Base-by-base conservation (phyloP, 2,888 invertebrate species). In the Seira musarum region DNA sequence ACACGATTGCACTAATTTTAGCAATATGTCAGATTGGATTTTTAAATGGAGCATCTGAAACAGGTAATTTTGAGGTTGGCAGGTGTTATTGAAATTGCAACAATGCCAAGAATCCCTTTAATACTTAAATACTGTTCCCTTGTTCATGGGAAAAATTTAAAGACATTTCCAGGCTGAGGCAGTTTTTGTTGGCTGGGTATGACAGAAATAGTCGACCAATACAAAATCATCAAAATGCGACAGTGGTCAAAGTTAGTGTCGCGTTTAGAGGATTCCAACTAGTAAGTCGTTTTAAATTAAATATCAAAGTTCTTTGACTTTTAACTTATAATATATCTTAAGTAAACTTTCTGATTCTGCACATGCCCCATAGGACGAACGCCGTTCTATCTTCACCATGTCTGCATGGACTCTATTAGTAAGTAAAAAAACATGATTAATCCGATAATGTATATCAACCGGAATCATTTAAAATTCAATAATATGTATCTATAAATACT, bases 351-450 rank as follows among this genome's bases (percentile, higher is more conserved):
- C 24, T 40, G 21, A 65, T 70, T 74, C 30, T 30, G 3, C 8
- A 2, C 8, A 5, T 30, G n/a, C n/a, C n/a, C n/a, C n/a, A n/a
- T n/a, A 90, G 88, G 91, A 93, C 87, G 94, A 94, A 87, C 87
- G 89, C 19, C 90, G 91, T 87, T 92, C 92, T 10, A 90, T 92
- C 71, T 90, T 94, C 86, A 91, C 90, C 0, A 88, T 92, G 1
- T 91, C 92, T 86, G 90, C 90, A 2, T 93, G 92, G 92, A 86
- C 94, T 5, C 90, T 89, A 83, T 89, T 94, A 90, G 94, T 94
- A 89, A 89, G 89, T n/a, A n/a, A n/a, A n/a, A n/a, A n/a, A n/a
- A n/a, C n/a, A n/a, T n/a, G n/a, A n/a, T n/a, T n/a, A n/a, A n/a
- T n/a, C n/a, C n/a, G n/a, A n/a, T n/a, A n/a, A n/a, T n/a, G n/a